A percentile compares a stretch with the other conserved stretches of the same genome.
Evolutionary conservation across 1,140 invertebrate genomes (phyloP).

Genomic region (Drosophila pallidifrons): DNA sequence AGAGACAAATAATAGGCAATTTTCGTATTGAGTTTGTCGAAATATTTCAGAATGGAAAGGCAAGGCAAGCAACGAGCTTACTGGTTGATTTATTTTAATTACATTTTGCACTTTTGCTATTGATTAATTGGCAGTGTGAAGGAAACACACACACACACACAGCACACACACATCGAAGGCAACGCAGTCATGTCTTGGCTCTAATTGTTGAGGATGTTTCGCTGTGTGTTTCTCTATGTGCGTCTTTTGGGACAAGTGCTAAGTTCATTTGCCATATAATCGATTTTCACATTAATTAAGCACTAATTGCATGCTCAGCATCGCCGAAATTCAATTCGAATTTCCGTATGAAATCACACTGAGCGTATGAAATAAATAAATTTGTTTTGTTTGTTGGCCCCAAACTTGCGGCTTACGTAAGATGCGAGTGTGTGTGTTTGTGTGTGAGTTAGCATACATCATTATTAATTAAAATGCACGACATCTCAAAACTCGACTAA

Average conservation of each 20-base stretch:
- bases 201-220: slow-evolving; percentile 19
- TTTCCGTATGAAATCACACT: slow-evolving; percentile 21
- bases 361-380: slow-evolving; percentile 30
- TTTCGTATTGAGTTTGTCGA: neutral
- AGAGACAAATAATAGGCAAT: neutral
- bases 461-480: slow-evolving; percentile 37
- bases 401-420: neutral
- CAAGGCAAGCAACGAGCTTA: neutral
- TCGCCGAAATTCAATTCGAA: slow-evolving; percentile 9
- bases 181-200: slow-evolving; percentile 7
- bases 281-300: slow-evolving; percentile 55
- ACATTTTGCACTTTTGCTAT: slow-evolving; percentile 31
- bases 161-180: neutral
- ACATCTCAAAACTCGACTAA: slow-evolving; percentile 8
- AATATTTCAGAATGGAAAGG: no score
- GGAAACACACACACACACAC: neutral
- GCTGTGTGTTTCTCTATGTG: slow-evolving; percentile 12
- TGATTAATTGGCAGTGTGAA: slow-evolving; percentile 22
- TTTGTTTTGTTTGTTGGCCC: slow-evolving; percentile 11
- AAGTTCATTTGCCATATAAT: slow-evolving; percentile 36
- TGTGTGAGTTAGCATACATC: slow-evolving; percentile 1
- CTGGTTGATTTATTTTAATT: slow-evolving; percentile 44
- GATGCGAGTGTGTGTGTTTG: neutral
- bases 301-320: slow-evolving; percentile 40
- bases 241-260: slow-evolving; percentile 26